These are phyloP conservation scores for Drosophila mimetica DNA, from an alignment of 2,888 invertebrate species.

Conservation along the genomic window DNA sequence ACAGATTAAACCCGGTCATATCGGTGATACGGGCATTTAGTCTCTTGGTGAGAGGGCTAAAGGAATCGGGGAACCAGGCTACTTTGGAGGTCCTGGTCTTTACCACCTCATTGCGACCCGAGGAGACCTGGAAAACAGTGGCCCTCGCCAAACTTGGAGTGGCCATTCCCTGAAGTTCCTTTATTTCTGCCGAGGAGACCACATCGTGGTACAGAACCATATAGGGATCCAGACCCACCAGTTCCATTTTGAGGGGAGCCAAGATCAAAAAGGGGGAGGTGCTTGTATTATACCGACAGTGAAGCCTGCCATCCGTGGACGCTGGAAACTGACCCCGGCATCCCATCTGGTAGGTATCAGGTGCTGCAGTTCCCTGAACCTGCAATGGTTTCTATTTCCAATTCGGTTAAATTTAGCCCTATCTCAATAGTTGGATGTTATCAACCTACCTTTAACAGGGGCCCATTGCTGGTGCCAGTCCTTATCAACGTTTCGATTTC, in stretches of 20 bases:
- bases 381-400: not conserved
- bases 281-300: constrained; percentile 79
- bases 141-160: constrained; percentile 71
- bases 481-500: constrained; percentile 67
- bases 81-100: constrained; percentile 78
- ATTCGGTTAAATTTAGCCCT: constrained; percentile 8
- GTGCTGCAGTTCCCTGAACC: not conserved
- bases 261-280: constrained; percentile 70
- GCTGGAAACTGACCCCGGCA: constrained; percentile 73
- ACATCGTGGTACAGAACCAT: constrained; percentile 80
- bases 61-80: constrained; percentile 73
- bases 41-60: constrained; percentile 50
- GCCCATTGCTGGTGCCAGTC: constrained; percentile 27
- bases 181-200: constrained; percentile 71
- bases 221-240: constrained; percentile 74
- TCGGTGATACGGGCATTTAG: constrained; percentile 74
- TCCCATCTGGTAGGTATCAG: constrained; percentile 57
- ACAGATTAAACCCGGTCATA: constrained; percentile 77
- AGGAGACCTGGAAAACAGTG: constrained; percentile 60
- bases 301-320: constrained; percentile 41
- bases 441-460: constrained; percentile 2
- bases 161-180: constrained; percentile 63
- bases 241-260: constrained; percentile 81
- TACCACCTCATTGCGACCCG: constrained; percentile 38
- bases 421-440: constrained; percentile 6